phyloP scores from a whole-genome alignment of 2,113 vertebrate genomes.

The Crotalus tigris region DNA sequence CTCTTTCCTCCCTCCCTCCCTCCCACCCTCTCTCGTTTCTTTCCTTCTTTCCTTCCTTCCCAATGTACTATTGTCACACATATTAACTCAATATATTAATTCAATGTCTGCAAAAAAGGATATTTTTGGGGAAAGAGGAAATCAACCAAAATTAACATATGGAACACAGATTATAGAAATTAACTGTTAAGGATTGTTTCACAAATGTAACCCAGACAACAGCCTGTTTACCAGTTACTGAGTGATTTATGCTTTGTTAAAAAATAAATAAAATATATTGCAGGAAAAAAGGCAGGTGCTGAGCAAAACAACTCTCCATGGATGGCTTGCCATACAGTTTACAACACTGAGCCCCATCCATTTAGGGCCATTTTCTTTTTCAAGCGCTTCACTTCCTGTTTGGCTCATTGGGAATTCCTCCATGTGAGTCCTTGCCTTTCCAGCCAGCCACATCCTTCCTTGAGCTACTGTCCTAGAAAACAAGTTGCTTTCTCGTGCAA shows the following conservation, averaged over 20 bases:
- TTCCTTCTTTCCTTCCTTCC: not conserved
- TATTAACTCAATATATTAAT: too few relatives aligned
- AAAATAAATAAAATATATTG: too few relatives aligned
- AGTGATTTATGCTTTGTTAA: too few relatives aligned
- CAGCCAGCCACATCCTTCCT: not conserved
- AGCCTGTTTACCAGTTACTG: too few relatives aligned
- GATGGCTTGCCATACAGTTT: not conserved
- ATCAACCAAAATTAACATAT: too few relatives aligned
- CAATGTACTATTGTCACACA: too few relatives aligned
- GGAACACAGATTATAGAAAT: too few relatives aligned
- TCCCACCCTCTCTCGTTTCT: not conserved
- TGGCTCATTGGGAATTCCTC: not conserved
- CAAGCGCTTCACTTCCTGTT: not conserved
- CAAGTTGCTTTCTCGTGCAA: not conserved
- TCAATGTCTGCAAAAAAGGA: too few relatives aligned
- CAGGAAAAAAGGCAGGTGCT: not conserved
- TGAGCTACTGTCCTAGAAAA: not conserved
- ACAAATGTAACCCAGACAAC: too few relatives aligned
- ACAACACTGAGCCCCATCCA: conserved; percentile 4
- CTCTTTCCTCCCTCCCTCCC: not conserved
- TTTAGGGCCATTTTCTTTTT: not conserved
- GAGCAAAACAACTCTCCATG: conserved; percentile 7
- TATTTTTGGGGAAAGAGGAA: too few relatives aligned
- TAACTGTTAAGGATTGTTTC: too few relatives aligned
- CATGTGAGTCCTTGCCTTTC: not conserved